Evolutionary conservation across 1,140 invertebrate species (phyloP).

Genomic region (Laupala kohalensis): DNA sequence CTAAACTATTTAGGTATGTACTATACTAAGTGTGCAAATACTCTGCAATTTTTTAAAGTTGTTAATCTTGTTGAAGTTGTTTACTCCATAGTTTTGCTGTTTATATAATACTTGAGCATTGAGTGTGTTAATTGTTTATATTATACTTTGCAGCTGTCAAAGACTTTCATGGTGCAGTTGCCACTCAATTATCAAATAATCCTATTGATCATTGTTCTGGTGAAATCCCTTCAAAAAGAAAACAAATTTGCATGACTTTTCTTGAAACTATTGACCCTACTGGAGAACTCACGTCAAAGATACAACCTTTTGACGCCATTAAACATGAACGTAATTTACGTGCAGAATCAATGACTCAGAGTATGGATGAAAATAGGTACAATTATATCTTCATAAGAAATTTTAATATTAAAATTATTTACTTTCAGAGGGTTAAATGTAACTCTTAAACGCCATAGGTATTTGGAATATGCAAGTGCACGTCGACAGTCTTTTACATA

Average conservation of each 20-base stretch:
- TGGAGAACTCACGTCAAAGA: conserved; percentile 8
- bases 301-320: conserved; percentile 16
- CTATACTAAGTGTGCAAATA: no score
- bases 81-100: no score
- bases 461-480: conserved; percentile 34
- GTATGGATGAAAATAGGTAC: conserved; percentile 25
- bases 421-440: background rate
- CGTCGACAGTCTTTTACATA: conserved; percentile 32
- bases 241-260: background rate
- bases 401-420: no score
- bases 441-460: conserved; percentile 12
- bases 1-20: background rate
- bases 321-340: conserved; percentile 18
- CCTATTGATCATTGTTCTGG: background rate
- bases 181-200: background rate
- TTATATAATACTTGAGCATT: no score
- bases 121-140: no score
- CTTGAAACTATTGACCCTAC: conserved; percentile 8
- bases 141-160: background rate
- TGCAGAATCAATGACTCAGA: conserved; percentile 27
- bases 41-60: no score
- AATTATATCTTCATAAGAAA: no score
- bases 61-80: no score
- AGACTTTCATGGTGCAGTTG: background rate
- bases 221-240: background rate